Evolutionary conservation across 2,797 vertebrate species (phyloP).

Genomic region (Sardinella longiceps): DNA sequence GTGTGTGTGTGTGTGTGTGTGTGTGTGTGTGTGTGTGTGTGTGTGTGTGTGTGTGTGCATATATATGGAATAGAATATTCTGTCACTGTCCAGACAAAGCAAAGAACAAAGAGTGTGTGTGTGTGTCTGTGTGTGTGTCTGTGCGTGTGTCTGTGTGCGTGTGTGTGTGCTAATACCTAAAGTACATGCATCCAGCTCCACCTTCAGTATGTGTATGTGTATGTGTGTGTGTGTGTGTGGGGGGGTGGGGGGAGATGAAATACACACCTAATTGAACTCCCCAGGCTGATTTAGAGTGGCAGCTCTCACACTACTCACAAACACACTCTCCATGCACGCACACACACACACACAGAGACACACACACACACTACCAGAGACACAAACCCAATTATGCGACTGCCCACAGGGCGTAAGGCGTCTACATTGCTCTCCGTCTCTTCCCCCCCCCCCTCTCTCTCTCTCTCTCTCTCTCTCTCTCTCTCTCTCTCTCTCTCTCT

Average conservation of each 20-base stretch:
- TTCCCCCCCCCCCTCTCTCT: neutral
- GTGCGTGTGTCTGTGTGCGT: no score
- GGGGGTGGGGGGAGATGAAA: conserved; percentile 35
- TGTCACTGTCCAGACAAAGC: no score
- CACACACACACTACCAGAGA: neutral
- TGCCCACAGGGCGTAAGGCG: neutral
- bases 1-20: neutral
- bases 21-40: neutral
- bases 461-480: neutral
- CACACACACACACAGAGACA: neutral
- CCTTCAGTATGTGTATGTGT: no score
- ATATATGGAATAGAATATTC: no score
- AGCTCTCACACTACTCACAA: conserved; percentile 49
- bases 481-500: neutral
- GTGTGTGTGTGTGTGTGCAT: neutral
- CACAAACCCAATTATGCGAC: conserved; percentile 1
- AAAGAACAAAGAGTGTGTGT: neutral
- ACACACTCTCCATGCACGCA: conserved; percentile 27
- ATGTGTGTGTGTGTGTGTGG: neutral
- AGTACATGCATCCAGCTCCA: no score
- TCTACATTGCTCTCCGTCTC: neutral
- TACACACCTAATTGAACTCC: conserved; percentile 24
- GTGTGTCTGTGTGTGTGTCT: neutral
- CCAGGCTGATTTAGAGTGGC: neutral
- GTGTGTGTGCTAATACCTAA: no score